phyloP scores from a whole-genome alignment of 2,797 vertebrate species.

The Gymnoscopelus microlampas region DNA sequence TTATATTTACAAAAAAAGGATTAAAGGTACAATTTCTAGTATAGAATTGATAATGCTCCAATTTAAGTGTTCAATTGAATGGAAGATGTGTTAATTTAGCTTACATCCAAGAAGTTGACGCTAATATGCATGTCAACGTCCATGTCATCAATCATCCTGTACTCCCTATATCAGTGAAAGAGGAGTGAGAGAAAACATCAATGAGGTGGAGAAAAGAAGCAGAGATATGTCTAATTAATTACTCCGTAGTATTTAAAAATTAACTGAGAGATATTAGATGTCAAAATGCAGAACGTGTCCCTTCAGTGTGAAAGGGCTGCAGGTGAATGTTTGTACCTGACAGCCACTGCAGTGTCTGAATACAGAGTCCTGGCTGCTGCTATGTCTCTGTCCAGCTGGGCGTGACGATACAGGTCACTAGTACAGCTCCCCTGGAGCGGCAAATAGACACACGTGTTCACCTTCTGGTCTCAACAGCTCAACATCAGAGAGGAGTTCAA shows the following conservation, averaged over 20 bases:
- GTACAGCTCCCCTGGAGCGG: constrained; percentile 85
- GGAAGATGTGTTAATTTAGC: constrained; percentile 51
- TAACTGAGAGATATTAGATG: too few species aligned
- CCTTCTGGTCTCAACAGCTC: constrained; percentile 39
- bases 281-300: too few species aligned
- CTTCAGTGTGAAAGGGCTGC: too few species aligned
- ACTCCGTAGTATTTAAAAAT: too few species aligned
- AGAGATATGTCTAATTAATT: too few species aligned
- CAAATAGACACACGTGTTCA: constrained; percentile 50
- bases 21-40: too few species aligned
- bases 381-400: constrained; percentile 91
- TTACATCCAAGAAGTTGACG: constrained; percentile 89
- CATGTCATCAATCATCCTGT: constrained; percentile 89
- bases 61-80: too few species aligned
- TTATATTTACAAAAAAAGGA: too few species aligned
- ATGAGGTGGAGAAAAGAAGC: not conserved
- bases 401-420: constrained; percentile 88
- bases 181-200: not conserved
- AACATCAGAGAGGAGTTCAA: constrained; percentile 20
- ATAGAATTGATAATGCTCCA: too few species aligned
- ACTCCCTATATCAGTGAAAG: constrained; percentile 80
- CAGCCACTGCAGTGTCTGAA: constrained; percentile 86
- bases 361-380: constrained; percentile 92
- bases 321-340: constrained; percentile 82
- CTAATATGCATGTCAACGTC: constrained; percentile 93